Conservation (phyloP, 2,888 invertebrate genomes). For the Petrophora chlorosata region DNA sequence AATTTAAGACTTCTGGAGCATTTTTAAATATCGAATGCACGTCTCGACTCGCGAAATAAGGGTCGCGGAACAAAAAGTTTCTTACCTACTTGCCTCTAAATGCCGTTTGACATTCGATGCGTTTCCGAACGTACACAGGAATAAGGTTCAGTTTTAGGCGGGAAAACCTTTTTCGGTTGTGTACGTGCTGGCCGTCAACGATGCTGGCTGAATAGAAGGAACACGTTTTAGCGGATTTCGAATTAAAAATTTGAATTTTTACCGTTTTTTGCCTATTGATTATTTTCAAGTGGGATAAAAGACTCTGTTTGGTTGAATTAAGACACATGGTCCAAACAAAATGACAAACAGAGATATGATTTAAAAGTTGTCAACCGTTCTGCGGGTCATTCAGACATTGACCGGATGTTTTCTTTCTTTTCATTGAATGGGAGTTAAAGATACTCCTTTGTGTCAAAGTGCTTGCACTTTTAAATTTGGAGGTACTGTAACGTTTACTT, state of each 20-base stretch:
- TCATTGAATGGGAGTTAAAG: neutral
- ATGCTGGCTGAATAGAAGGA: slow-evolving; percentile 62
- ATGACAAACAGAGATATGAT: slow-evolving; percentile 30
- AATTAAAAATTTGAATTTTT: slow-evolving; percentile 51
- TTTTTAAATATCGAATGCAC: slow-evolving; percentile 73
- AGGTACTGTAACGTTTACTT: neutral
- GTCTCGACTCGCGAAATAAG: slow-evolving; percentile 59
- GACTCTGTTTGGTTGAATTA: slow-evolving; percentile 27
- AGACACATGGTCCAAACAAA: slow-evolving; percentile 24
- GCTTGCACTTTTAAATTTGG: slow-evolving; percentile 3
- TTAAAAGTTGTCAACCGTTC: slow-evolving; percentile 39
- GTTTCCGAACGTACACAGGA: slow-evolving; percentile 50
- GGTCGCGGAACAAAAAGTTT: slow-evolving; percentile 56
- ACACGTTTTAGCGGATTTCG: slow-evolving; percentile 69
- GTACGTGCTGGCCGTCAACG: slow-evolving; percentile 59
- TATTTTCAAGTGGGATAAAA: slow-evolving; percentile 30
- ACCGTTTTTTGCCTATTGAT: slow-evolving; percentile 36
- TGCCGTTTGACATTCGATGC: slow-evolving; percentile 42
- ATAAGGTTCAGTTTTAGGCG: slow-evolving; percentile 69
- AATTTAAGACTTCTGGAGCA: slow-evolving; percentile 78
- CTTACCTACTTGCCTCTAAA: slow-evolving; percentile 42
- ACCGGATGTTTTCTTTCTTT: slow-evolving; percentile 33
- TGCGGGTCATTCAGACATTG: slow-evolving; percentile 31
- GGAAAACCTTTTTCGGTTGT: slow-evolving; percentile 45
- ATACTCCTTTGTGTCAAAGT: neutral